Base-by-base conservation (phyloP, 2,888 invertebrate species). In the Amphipoea lucens region DNA sequence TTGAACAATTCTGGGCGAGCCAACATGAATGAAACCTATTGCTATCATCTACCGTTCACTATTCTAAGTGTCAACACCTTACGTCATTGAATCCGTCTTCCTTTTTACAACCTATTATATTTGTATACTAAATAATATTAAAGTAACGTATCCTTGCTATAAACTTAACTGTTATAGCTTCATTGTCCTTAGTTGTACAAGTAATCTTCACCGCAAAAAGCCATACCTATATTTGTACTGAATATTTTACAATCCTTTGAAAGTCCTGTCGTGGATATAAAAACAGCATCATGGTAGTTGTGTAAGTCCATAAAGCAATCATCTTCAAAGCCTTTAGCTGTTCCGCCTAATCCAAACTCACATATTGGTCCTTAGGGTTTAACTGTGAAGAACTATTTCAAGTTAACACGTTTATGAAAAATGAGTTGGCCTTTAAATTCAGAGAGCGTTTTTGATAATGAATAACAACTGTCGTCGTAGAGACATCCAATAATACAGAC, bases 111-210 rank as follows among this genome's bases (percentile, higher is more conserved):
- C 76, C 70, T 83, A 78, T 83, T 87, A 76, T 76, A 74, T 81
- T 78, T 69, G 74, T 76, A 71, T 48, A 71, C 68, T 74, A 78
- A 86, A 76, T 80, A 80, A 74, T 71, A 80, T 75, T 72, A 54
- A 78, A 78, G 78, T 86, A 80, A 88, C 78, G 67, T 78, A 86
- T 80, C 74, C 80, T 74, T 67, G 72, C 68, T 70, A 76, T 83
- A 83, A 83, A 81, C 74, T 65, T 71, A 48, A 78, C 66, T 81
- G 82, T 85, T 83, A 87, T 87, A 29, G 76, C 78, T 57, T 78
- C 72, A 83, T 89, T 87, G 83, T 85, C 77, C 82, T 82, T 82
- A 81, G 57, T 62, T 78, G 76, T 75, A 78, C 68, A 81, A 83
- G 78, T 54, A 78, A 78, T 80, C 62, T 73, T 76, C 62, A 72